These are phyloP conservation scores for Vidua macroura DNA, from an alignment of 2,113 vertebrate genomes.

Conservation along the genomic window DNA sequence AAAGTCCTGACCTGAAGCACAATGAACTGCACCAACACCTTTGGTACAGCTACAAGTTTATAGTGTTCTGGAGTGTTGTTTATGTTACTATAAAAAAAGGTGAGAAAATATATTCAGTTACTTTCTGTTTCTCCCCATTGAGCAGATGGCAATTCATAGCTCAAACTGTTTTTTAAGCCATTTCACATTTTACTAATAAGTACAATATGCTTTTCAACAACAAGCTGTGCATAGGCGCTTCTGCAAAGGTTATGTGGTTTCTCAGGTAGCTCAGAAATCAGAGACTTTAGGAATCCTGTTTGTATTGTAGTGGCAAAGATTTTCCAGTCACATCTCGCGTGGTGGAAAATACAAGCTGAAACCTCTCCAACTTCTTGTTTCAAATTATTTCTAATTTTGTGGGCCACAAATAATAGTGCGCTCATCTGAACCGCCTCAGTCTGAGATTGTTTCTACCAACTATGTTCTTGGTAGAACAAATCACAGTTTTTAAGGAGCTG, in stretches of 20 bases:
- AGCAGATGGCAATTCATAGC: constrained; percentile 77
- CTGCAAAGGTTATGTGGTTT: constrained; percentile 42
- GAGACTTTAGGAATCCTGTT: constrained; percentile 46
- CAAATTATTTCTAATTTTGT: constrained; percentile 37
- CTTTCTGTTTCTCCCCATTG: constrained; percentile 71
- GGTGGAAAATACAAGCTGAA: constrained; percentile 37
- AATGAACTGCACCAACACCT: constrained; percentile 58
- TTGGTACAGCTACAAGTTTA: constrained; percentile 60
- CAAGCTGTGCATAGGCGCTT: constrained; percentile 54
- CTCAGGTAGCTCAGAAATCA: constrained; percentile 60
- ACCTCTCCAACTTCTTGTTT: constrained; percentile 36
- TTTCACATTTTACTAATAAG: constrained; percentile 80
- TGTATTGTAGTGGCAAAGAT: constrained; percentile 1
- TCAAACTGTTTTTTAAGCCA: constrained; percentile 76
- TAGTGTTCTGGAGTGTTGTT: constrained; percentile 73
- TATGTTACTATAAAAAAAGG: constrained; percentile 77
- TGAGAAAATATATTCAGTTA: constrained; percentile 78
- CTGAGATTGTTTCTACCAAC: constrained; percentile 45
- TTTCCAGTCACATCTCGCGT: constrained; percentile 14
- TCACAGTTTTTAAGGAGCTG: constrained; percentile 52
- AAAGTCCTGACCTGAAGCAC: constrained; percentile 57
- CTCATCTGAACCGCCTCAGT: background rate
- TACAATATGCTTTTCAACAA: constrained; percentile 77
- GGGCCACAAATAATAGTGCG: background rate
- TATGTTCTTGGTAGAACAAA: constrained; percentile 48